Evolutionary conservation across 2,888 invertebrate genomes (phyloP), one percentile per base, ranked within the genome.

Genomic region (Hybos culiciformis): DNA sequence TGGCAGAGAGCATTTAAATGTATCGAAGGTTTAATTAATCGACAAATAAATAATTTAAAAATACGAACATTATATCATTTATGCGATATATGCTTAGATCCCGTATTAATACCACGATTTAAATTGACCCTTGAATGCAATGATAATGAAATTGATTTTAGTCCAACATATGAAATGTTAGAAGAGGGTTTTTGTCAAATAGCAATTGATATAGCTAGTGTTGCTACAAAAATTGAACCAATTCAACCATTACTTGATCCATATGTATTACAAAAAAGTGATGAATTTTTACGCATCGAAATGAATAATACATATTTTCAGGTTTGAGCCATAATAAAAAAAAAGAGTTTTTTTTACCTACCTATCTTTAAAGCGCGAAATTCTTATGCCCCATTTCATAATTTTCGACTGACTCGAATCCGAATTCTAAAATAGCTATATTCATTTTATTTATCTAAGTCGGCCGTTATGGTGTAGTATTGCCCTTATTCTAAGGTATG

Each of bases 1-100:
- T 61, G 65, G 57, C 53, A 55, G 8, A 57, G 57, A 15, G 56
- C 67, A 9, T 62, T 69, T 50, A 51, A 52, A 8, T 70, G 68
- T 33, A 58, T 69, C 2, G 69, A 68, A 46, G 68, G 65, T 20
- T 57, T 77, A 2, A 67, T 77, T 44, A 68, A 70, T 31, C 70
- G 73, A 53, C 75, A 79, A 60, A 72, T 85, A 51, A 75, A 78
- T 51, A 74, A 77, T 53, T 56, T 79, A 24, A 78, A 83, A 69
- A 72, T 77, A 39, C 68, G 72, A 41, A 81, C 83, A 7, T 74
- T 84, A 37, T 67, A 75, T 34, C 70, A 75, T 48, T 63, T 84
- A 7, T 70, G 78, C 45, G 66, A 72, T 1, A 62, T 71, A 7
- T 69, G 80, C 9, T 65, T 68, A 42, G 62, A 71, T 49, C 65